Percentiles rank a stretch among this genome's conserved stretches.
Evolutionary conservation across 2,797 vertebrate species (phyloP).

Genomic region (Lepilemur septentrionalis): DNA sequence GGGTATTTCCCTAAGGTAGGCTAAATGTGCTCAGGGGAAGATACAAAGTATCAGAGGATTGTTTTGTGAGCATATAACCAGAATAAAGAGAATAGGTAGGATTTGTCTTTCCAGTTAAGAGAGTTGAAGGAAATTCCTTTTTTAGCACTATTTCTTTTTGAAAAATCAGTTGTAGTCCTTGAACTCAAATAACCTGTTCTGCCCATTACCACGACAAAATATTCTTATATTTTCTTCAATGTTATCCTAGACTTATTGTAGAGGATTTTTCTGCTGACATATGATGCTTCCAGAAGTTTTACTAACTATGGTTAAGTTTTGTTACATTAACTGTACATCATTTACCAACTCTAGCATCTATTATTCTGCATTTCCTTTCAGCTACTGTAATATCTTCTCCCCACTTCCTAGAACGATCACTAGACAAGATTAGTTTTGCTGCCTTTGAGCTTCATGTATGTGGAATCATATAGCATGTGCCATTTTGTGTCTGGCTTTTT

Average conservation of each 20-base stretch:
- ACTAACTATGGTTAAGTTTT: background rate
- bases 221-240: background rate
- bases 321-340: background rate
- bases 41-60: background rate
- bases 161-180: slow-evolving; percentile 16
- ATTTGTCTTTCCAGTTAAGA: slow-evolving; percentile 19
- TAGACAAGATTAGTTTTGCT: background rate
- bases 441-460: background rate
- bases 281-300: background rate
- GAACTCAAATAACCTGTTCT: slow-evolving; percentile 16
- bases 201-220: background rate
- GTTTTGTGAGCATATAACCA: background rate
- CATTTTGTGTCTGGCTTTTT: background rate
- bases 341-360: background rate
- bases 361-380: background rate
- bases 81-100: background rate
- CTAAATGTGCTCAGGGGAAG: background rate
- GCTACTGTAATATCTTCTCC: background rate
- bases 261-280: background rate
- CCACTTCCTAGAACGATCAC: background rate
- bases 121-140: slow-evolving; percentile 1
- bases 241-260: background rate
- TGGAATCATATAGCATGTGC: background rate
- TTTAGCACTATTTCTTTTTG: background rate
- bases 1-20: background rate